A percentile compares a stretch with the other conserved stretches of the same genome.
These are phyloP conservation scores for Chaetura pelagica DNA, from an alignment of 2,113 vertebrate species.

Conservation along the genomic window DNA sequence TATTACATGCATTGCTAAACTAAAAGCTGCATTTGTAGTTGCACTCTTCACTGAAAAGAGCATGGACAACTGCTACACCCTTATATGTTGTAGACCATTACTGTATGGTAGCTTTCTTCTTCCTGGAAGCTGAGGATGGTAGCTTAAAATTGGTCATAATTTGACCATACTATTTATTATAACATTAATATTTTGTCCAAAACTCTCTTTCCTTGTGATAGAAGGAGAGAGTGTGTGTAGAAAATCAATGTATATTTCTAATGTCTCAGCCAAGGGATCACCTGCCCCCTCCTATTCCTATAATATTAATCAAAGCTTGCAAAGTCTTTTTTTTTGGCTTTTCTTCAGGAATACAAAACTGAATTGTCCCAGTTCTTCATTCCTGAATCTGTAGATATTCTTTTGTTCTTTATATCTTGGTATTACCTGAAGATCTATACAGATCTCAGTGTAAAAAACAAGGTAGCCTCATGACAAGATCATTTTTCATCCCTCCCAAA, in stretches of 20 bases:
- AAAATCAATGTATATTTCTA: neutral
- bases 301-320: neutral
- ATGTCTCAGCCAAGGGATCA: neutral
- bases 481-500: neutral
- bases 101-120: neutral
- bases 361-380: neutral
- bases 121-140: neutral
- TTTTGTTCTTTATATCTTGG: neutral
- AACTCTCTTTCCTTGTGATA: neutral
- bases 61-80: neutral
- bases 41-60: neutral
- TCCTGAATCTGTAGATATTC: neutral
- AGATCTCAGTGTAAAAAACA: neutral
- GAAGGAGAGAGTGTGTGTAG: neutral
- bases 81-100: neutral
- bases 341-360: neutral
- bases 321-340: fast-evolving
- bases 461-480: neutral
- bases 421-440: neutral
- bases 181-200: neutral
- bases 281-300: neutral
- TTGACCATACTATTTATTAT: neutral
- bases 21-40: neutral
- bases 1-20: neutral
- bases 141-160: neutral